Percentiles rank a stretch among this genome's conserved stretches.
Evolutionary conservation across 2,888 invertebrate genomes (phyloP).

Genomic region (Mactromeris polynyma): DNA sequence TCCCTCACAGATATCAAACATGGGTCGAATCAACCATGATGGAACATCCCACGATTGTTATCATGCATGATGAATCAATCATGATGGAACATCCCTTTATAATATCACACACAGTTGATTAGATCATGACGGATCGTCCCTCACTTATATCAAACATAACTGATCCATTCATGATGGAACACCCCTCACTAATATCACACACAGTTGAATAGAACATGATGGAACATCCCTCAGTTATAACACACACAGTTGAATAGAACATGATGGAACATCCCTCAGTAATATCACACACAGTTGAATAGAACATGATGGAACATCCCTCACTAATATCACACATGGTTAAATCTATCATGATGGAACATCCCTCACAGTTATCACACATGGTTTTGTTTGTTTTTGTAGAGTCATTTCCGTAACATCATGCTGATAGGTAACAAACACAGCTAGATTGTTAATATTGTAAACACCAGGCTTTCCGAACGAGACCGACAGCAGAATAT

Average conservation of each 20-base stretch:
- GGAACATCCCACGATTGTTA: no score
- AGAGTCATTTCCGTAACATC: constrained; percentile 82
- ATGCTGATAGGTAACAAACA: constrained; percentile 81
- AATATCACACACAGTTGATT: no score
- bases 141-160: no score
- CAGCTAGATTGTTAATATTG: constrained; percentile 83
- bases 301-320: constrained; percentile 11
- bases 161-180: not conserved
- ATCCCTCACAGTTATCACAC: constrained; percentile 67
- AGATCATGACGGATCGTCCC: no score
- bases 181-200: not conserved
- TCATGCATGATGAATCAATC: no score
- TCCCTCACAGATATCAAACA: no score
- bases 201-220: not conserved
- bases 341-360: constrained; percentile 40
- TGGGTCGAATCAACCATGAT: no score
- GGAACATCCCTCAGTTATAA: constrained; percentile 43
- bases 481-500: constrained; percentile 81
- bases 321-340: constrained; percentile 75
- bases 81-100: no score
- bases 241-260: constrained; percentile 71
- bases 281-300: constrained; percentile 74
- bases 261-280: constrained; percentile 18
- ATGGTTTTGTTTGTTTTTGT: constrained; percentile 82
- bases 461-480: constrained; percentile 85